Percentiles rank a stretch among this genome's conserved stretches.
Conservation (phyloP, 2,113 vertebrate genomes). For the Tachycineta bicolor region DNA sequence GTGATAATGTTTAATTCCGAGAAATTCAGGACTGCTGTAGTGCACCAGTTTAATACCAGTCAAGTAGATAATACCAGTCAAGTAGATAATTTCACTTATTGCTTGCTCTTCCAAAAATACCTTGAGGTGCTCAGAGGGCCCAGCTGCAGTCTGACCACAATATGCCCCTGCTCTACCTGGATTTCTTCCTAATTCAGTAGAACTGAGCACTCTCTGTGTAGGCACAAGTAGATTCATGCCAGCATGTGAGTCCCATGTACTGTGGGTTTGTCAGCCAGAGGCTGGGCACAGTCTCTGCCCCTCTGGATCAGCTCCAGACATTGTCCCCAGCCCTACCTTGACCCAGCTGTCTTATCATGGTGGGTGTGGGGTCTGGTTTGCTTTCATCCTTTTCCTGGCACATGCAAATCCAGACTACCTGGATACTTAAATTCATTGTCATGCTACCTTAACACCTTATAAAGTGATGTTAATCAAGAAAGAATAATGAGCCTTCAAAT, state of each 20-base stretch:
- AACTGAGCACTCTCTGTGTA: neutral
- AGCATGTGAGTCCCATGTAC: accelerated
- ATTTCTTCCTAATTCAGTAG: neutral
- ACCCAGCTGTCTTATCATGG: neutral
- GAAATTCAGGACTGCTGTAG: neutral
- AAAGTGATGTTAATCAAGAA: neutral
- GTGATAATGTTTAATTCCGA: neutral
- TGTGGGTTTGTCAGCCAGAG: accelerated
- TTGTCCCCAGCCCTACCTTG: neutral
- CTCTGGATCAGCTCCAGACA: accelerated
- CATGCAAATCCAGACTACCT: neutral
- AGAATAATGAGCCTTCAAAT: neutral
- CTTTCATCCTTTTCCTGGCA: neutral
- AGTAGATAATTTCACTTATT: neutral
- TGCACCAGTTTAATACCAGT: neutral
- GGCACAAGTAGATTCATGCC: neutral
- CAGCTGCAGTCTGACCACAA: neutral
- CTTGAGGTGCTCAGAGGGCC: neutral
- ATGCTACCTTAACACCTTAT: neutral
- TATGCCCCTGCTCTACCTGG: neutral
- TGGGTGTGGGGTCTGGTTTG: neutral
- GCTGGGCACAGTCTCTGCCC: accelerated
- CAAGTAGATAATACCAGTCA: neutral
- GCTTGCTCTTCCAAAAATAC: neutral
- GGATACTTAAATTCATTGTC: neutral